A percentile compares a stretch with the other conserved stretches of the same genome.
These are phyloP conservation scores for Tachysurus vachellii DNA, from an alignment of 2,113 vertebrate species.

Conservation along the genomic window DNA sequence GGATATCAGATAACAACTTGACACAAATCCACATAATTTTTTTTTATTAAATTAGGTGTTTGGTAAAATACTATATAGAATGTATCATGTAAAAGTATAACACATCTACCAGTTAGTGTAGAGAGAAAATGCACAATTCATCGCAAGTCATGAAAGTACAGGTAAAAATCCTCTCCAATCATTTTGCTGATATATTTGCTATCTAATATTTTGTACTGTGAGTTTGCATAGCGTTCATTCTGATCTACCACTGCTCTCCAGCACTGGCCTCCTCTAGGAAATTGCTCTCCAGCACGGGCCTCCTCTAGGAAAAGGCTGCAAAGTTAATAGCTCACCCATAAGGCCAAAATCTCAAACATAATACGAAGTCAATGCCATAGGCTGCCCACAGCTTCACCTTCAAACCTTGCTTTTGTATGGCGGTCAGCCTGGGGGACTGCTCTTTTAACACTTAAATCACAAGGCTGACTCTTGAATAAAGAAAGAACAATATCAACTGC, in stretches of 20 bases:
- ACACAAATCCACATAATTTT: not conserved
- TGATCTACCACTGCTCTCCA: constrained; percentile 37
- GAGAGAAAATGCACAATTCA: not conserved
- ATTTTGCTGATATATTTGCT: not conserved
- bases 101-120: not conserved
- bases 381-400: constrained; percentile 65
- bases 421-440: constrained; percentile 47
- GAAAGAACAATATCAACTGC: constrained; percentile 59
- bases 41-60: not conserved
- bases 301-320: constrained; percentile 66
- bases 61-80: not conserved
- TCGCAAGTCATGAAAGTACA: not conserved
- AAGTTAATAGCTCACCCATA: constrained; percentile 60
- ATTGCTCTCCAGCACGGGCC: constrained; percentile 54
- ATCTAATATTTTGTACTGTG: constrained; percentile 37
- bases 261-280: constrained; percentile 55
- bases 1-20: not conserved
- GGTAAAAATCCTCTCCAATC: not conserved
- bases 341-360: constrained; percentile 57
- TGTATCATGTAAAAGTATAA: not conserved
- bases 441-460: constrained; percentile 63
- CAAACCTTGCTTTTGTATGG: constrained; percentile 66
- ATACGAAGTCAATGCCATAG: constrained; percentile 59
- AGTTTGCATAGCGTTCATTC: constrained; percentile 52
- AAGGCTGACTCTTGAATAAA: constrained; percentile 57